Conservation (phyloP, 2,888 invertebrate species). For the Selenia dentaria region DNA sequence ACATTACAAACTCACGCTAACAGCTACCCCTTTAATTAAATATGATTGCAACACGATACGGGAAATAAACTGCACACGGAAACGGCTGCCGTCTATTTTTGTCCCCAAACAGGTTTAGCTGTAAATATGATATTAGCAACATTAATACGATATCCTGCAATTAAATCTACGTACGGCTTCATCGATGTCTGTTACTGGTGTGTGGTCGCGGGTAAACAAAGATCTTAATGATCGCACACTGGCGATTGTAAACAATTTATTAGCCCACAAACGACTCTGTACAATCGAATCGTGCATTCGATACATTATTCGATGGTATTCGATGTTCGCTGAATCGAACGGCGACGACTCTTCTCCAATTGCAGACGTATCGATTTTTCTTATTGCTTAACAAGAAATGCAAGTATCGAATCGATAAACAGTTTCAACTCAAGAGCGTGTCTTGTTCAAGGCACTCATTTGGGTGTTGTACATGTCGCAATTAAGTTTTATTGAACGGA, state of each 20-base stretch:
- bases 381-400: conserved; percentile 21
- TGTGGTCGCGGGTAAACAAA: conserved; percentile 79
- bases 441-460: conserved; percentile 1
- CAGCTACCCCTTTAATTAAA: neutral
- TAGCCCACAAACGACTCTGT: conserved; percentile 51
- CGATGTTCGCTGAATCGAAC: conserved; percentile 57
- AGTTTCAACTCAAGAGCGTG: conserved; percentile 11
- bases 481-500: neutral
- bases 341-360: conserved; percentile 48
- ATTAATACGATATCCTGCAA: conserved; percentile 79
- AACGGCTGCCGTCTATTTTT: conserved; percentile 42
- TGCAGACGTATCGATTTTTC: conserved; percentile 48
- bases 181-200: conserved; percentile 68
- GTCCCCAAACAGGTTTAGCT: conserved; percentile 43
- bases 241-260: conserved; percentile 75
- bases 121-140: conserved; percentile 68
- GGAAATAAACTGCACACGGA: conserved; percentile 30
- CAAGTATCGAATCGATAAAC: too few relatives aligned
- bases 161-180: conserved; percentile 73
- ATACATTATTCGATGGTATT: conserved; percentile 56
- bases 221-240: conserved; percentile 72
- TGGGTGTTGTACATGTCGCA: neutral
- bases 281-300: conserved; percentile 69
- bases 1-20: neutral
- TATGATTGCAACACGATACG: conserved; percentile 28